Evolutionary conservation across 2,797 vertebrate genomes (phyloP).

Genomic region (Macropodus opercularis): DNA sequence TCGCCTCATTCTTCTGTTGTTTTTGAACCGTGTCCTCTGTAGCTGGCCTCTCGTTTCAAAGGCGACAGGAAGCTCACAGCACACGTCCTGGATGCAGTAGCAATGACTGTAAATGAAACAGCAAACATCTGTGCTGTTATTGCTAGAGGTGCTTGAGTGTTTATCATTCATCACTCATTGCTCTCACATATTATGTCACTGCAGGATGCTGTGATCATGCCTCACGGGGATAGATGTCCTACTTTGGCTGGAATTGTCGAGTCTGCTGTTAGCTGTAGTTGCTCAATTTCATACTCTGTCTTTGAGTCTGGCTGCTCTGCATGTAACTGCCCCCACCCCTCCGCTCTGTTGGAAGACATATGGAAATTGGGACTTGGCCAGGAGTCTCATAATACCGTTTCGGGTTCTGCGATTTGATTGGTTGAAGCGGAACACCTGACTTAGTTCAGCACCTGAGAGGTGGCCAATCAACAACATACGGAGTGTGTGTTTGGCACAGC

Average conservation of each 20-base stretch:
- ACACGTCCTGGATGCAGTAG: slow-evolving; percentile 5
- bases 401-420: slow-evolving; percentile 75
- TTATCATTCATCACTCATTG: slow-evolving; percentile 58
- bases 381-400: slow-evolving; percentile 31
- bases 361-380: slow-evolving; percentile 12
- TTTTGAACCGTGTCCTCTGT: slow-evolving; percentile 15
- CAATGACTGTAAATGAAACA: slow-evolving; percentile 20
- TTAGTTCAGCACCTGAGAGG: slow-evolving; percentile 84
- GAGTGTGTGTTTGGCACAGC: slow-evolving; percentile 84
- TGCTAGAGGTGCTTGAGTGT: slow-evolving; percentile 31
- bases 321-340: neutral
- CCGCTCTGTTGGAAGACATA: slow-evolving; percentile 11
- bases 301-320: slow-evolving; percentile 30
- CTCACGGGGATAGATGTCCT: slow-evolving; percentile 44
- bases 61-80: slow-evolving; percentile 20
- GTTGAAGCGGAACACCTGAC: slow-evolving; percentile 69
- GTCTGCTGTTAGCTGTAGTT: slow-evolving; percentile 37
- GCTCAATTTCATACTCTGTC: slow-evolving; percentile 23
- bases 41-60: slow-evolving; percentile 10
- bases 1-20: slow-evolving; percentile 16
- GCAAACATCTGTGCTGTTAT: slow-evolving; percentile 57
- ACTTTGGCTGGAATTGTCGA: slow-evolving; percentile 41
- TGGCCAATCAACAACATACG: slow-evolving; percentile 87
- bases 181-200: slow-evolving; percentile 51
- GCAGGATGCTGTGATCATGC: slow-evolving; percentile 49